Conservation (phyloP, 2,113 vertebrate genomes). For the Chelonoidis abingdonii region DNA sequence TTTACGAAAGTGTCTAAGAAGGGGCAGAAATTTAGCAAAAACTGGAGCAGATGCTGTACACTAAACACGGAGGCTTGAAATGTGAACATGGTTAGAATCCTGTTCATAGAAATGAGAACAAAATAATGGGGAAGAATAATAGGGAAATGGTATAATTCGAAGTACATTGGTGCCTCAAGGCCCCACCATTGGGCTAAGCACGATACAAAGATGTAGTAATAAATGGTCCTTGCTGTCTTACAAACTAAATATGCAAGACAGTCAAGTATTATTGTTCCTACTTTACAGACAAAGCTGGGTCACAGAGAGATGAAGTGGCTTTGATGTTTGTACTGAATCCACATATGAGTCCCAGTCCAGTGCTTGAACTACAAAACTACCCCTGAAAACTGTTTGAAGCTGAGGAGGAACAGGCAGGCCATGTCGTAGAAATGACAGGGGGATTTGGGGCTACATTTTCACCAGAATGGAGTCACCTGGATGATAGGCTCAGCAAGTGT, state of each 20-base stretch:
- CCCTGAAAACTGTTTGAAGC: neutral
- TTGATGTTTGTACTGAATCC: neutral
- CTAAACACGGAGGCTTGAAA: neutral
- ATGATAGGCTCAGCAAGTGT: neutral
- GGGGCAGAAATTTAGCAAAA: neutral
- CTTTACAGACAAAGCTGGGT: neutral
- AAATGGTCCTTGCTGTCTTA: neutral
- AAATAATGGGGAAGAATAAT: constrained; percentile 39
- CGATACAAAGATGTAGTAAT: neutral
- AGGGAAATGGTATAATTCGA: neutral
- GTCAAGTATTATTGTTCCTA: neutral
- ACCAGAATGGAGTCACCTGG: accelerated
- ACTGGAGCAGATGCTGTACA: neutral
- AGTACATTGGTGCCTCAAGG: constrained; percentile 3
- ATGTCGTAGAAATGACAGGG: accelerated
- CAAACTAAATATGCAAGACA: constrained; percentile 1
- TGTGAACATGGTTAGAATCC: neutral
- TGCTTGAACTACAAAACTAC: neutral
- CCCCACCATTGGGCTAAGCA: constrained; percentile 8
- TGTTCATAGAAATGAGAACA: constrained; percentile 37
- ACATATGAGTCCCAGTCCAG: neutral
- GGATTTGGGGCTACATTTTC: neutral
- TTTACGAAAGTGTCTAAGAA: neutral
- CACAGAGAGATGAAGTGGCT: neutral
- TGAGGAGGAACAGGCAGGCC: neutral